These are phyloP conservation scores for Tribolium castaneum DNA, from an alignment of 1,140 invertebrate genomes.

Conservation along the genomic window DNA sequence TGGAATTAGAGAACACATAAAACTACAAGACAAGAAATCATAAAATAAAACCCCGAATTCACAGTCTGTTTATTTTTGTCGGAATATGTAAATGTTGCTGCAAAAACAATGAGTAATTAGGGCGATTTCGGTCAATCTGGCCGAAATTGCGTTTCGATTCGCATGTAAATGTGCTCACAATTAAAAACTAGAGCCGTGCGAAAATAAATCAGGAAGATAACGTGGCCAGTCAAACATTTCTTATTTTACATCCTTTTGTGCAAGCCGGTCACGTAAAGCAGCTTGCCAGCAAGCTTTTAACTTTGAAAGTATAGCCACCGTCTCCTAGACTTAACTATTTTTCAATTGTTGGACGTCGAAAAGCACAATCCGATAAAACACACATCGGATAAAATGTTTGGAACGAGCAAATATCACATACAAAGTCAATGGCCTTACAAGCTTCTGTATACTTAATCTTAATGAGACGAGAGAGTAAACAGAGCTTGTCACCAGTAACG, in stretches of 20 bases:
- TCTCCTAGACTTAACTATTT: background rate
- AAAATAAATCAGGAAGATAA: background rate
- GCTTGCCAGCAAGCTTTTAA: background rate
- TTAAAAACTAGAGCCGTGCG: background rate
- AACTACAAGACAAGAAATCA: background rate
- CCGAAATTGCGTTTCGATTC: background rate
- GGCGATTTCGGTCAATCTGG: background rate
- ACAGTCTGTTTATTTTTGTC: no score
- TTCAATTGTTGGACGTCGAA: background rate
- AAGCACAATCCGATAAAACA: background rate
- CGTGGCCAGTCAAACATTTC: background rate
- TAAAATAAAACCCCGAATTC: no score
- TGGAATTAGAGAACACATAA: background rate
- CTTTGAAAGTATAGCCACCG: background rate
- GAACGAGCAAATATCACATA: background rate
- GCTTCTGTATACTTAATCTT: no score
- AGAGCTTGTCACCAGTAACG: no score
- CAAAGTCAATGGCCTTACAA: no score
- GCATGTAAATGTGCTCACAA: background rate
- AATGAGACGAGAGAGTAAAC: no score
- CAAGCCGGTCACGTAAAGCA: background rate
- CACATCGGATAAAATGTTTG: background rate
- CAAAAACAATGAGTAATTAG: background rate
- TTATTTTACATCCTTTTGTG: background rate
- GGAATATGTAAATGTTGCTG: background rate